Base-by-base conservation (phyloP, 2,888 invertebrate genomes). In the Hoplodrina ambigua region DNA sequence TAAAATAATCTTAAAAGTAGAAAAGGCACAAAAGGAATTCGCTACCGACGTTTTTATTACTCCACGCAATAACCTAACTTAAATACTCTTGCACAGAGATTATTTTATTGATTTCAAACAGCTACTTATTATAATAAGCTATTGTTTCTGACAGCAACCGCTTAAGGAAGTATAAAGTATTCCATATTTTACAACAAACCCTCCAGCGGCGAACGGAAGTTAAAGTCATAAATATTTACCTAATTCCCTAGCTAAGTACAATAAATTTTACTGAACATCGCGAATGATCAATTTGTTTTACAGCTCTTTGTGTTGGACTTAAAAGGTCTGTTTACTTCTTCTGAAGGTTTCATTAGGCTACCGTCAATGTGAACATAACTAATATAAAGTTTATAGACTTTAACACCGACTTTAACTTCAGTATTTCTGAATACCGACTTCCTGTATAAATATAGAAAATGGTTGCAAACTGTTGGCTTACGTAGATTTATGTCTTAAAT, bases 221-320 rank as follows among this genome's bases (percentile, higher is more conserved):
- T 19, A 11, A 10, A 25, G 25, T 33, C 25, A 56, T 73, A 63
- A 65, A 73, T 46, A 65, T 60, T 64, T 46, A 59, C 17, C 62
- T 62, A 52, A 65, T 53, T 50, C 52, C 11, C 10, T 17, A 15
- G 33, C 49, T 49, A 49, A 41, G 2, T 1, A 25, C 5, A 53
- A 53, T 63, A 53, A 59, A 52, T 62, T 55, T 41, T n/a, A 4
- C 33, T 15, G 30, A 37, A 58, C 44, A 53, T 53, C 4, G 30
- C 46, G 54, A 72, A 65, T 72, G n/a, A 41, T 17, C 41, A 25
- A 15, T 76, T 70, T 25, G 30, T 65, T 80, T 70, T 55, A 76
- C 37, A 62, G 52, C 65, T 30, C 52, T 72, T 75, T 79, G 72
- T 78, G 41, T 53, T 49, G 0, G 4, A 11, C 15, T 33, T 10